Evolutionary conservation across 2,113 vertebrate genomes (phyloP), one percentile per base, ranked within the genome.

Genomic region (Hemiscyllium ocellatum): DNA sequence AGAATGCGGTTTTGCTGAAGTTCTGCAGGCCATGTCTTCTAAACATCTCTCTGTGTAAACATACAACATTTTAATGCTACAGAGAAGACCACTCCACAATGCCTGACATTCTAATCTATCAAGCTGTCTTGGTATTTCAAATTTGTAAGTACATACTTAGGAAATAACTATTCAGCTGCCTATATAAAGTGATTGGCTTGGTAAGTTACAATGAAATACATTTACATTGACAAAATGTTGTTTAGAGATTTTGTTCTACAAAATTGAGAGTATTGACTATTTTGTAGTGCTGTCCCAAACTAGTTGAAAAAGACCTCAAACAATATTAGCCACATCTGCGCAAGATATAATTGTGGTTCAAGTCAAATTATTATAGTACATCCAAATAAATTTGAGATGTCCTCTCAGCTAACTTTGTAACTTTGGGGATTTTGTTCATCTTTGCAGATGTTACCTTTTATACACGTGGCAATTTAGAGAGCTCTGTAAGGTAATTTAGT

Each of bases 241-340:
- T 76, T 72, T 70, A 33, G 42, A 76, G 10, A 72, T 76, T 72
- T 93, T 93, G 22, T 95, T 95, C 68, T 72, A 72, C 47, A 95
- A 72, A 42, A 95, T 72, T 95, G 50, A 52, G 37, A 94, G 94
- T 95, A 76, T 95, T 95, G 47, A 76, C 50, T 50, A 95, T 95
- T 19, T 61, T 76, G 93, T 95, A 42, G 24, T 95, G 47, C 24
- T 52, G 42, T 95, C 68, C 68, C 69, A 50, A 47, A 47, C 65
- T 68, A 70, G 69, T 94, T n/a, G 8, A 76, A 72, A 89, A 47
- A 69, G 47, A 72, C 93, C 91, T 50, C 10, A 50, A 95, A 95
- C 68, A 95, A 47, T 95, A 69, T 95, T 68, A 95, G 66, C 50
- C 20, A 70, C 42, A 37, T 70, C 68, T 94, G 8, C 19, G 29